These are phyloP conservation scores for Leucosticte australis DNA, from an alignment of 2,113 vertebrate genomes.

Conservation along the genomic window DNA sequence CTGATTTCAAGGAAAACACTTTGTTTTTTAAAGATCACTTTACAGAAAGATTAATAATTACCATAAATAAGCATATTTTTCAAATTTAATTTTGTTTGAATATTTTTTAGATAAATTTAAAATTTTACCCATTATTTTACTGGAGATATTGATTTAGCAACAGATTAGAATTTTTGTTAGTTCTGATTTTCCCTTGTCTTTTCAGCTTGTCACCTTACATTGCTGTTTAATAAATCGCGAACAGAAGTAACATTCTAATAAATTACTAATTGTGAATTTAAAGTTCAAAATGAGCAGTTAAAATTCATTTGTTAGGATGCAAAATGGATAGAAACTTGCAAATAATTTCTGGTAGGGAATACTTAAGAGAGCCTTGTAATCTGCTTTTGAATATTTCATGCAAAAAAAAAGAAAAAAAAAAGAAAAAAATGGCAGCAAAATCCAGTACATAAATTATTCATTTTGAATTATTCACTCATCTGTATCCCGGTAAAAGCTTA, in stretches of 20 bases:
- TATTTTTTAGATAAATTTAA: neutral
- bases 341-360: neutral
- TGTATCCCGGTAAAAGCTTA: neutral
- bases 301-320: neutral
- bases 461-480: conserved; percentile 15
- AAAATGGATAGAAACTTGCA: neutral
- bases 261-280: neutral
- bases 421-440: neutral
- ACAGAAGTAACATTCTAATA: neutral
- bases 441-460: neutral
- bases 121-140: neutral
- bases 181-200: neutral
- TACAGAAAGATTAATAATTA: neutral
- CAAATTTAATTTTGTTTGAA: neutral
- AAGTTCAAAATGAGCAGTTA: neutral
- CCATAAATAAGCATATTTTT: neutral
- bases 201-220: neutral
- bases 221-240: neutral
- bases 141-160: neutral
- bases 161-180: neutral
- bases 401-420: neutral
- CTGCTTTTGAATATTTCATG: neutral
- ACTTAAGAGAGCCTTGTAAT: neutral
- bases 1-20: neutral
- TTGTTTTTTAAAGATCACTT: neutral